phyloP scores from a whole-genome alignment of 2,888 invertebrate species.

The Agriotes lineatus region DNA sequence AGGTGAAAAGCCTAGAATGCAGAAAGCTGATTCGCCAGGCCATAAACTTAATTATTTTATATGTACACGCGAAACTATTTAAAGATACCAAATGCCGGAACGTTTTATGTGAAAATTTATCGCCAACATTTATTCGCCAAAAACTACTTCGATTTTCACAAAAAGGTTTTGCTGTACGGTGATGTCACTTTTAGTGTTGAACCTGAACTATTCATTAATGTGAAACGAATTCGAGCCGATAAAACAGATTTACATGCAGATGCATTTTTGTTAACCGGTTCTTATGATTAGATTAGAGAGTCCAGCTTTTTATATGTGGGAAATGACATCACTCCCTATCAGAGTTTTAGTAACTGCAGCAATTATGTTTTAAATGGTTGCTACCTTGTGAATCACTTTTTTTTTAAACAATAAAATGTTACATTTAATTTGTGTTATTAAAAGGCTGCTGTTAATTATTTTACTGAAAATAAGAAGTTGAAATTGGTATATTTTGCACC shows the following conservation, averaged over 20 bases:
- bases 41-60: conserved; percentile 5
- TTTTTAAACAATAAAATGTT: too few relatives aligned
- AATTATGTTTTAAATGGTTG: too few relatives aligned
- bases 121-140: neutral
- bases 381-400: too few relatives aligned
- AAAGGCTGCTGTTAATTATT: too few relatives aligned
- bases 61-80: neutral
- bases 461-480: too few relatives aligned
- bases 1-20: too few relatives aligned
- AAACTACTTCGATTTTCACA: neutral
- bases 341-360: too few relatives aligned
- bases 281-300: neutral
- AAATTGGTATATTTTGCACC: too few relatives aligned
- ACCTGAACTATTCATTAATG: conserved; percentile 9
- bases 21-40: neutral
- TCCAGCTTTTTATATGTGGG: too few relatives aligned
- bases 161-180: neutral
- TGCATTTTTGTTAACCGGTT: conserved; percentile 1
- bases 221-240: neutral
- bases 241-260: neutral
- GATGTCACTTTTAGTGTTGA: neutral
- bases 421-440: too few relatives aligned
- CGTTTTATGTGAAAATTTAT: conserved; percentile 13
- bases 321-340: too few relatives aligned
- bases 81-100: neutral